phyloP scores from a whole-genome alignment of 2,797 vertebrate genomes.

The Synanceia verrucosa region DNA sequence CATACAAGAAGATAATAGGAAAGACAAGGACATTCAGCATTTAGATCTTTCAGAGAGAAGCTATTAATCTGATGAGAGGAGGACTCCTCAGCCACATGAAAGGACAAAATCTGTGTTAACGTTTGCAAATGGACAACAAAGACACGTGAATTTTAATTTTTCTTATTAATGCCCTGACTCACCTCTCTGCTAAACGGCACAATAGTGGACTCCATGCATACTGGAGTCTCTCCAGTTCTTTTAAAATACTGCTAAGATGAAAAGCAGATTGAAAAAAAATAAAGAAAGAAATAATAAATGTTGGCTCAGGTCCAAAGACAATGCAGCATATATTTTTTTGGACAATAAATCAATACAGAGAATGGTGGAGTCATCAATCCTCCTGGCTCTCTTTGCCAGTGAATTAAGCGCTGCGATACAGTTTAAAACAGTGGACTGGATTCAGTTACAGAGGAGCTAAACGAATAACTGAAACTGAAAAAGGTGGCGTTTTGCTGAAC shows the following conservation, averaged over 20 bases:
- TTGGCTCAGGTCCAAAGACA: conserved; percentile 44
- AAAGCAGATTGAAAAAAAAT: conserved; percentile 40
- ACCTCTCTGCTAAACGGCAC: not conserved
- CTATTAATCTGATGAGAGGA: conserved; percentile 59
- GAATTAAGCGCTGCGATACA: conserved; percentile 57
- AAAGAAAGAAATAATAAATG: conserved; percentile 36
- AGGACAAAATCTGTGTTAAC: conserved; percentile 28
- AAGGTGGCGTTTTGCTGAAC: not conserved
- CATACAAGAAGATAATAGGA: conserved; percentile 48
- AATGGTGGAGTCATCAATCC: conserved; percentile 47
- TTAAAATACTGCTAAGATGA: conserved; percentile 6
- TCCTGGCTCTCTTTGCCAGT: conserved; percentile 35
- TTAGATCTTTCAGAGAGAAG: conserved; percentile 50
- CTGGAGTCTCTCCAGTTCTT: not conserved
- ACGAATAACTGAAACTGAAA: conserved; percentile 13
- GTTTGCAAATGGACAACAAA: conserved; percentile 20
- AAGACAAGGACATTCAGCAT: conserved; percentile 50
- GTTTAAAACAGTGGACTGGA: conserved; percentile 32
- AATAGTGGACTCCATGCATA: not conserved
- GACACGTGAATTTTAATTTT: conserved; percentile 25
- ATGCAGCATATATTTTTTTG: conserved; percentile 40
- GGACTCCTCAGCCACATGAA: conserved; percentile 29
- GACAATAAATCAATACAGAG: conserved; percentile 68
- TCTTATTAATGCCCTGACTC: not conserved
- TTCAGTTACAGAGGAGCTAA: conserved; percentile 15